Evolutionary conservation across 2,797 vertebrate genomes (phyloP), one percentile per base, ranked within the genome.

Genomic region (Squalus acanthias): DNA sequence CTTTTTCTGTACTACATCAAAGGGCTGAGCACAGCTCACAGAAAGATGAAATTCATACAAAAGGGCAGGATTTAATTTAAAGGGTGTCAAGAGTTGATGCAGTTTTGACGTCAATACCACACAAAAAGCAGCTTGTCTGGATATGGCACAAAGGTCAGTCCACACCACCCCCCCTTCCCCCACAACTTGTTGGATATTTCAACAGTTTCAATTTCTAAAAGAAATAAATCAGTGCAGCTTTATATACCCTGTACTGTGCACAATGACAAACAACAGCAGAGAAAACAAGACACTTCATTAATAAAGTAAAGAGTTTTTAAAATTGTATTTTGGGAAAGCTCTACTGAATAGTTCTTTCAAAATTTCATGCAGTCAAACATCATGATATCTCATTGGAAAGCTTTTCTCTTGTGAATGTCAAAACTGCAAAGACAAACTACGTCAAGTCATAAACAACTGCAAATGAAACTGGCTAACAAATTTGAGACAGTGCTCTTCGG

Each of bases 31-130:
- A 13, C 13, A 91, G 26, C 88, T 91, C 33, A n/a, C 88, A 91
- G 69, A 74, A 70, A 95, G 50, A 74, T 39, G 63, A 96, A 82
- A 39, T 85, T 96, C 96, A 63, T 46, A 67, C 29, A 88, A 67
- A 85, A 33, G 53, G 96, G 96, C 60, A 85, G 85, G 60, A 87
- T 69, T 91, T 96, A 63, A 87, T 96, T 87, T 60, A 26, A 60
- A 67, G 60, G 79, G 96, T 82, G 33, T 63, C 60, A 65, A 67
- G 13, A 57, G 57, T 91, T 91, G n/a, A 63, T 63, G 57, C 33
- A 29, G 63, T 63, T n/a, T 91, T 91, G 57, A 91, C 26, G 29
- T 63, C 57, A 91, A 63, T 91, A 91, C 88, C 60, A 29, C 17
- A 57, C 26, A 89, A 57, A 87, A 89, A 57, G 22, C 26, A 60